Base-by-base conservation (phyloP, 2,888 invertebrate genomes). In the Rhagonycha lutea region DNA sequence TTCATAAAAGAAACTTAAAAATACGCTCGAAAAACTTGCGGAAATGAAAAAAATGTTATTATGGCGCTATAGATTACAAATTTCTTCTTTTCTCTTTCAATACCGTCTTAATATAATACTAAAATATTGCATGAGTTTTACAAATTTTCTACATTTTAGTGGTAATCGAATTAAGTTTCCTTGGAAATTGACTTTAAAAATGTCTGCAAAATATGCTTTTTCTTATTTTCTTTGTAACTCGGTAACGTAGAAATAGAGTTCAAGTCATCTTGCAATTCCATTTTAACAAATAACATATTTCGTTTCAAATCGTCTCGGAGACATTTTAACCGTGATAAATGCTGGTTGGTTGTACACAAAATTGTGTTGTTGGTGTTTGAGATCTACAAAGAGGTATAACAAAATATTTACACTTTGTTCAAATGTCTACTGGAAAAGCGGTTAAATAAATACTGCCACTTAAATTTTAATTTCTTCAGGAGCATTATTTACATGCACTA, bases 121-220 rank as follows among this genome's bases (percentile, higher is more conserved):
- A 68, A 75, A 75, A 75, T 70, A 75, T 68, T 29, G 29, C 71
- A 72, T 75, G 69, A 69, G 69, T 72, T 65, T 47, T 28, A 69
- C 63, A 69, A 75, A 75, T 68, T 69, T 72, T 71, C 60, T 65
- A n/a, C 47, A 47, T 75, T 71, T 61, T 71, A 69, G 69, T 26
- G 68, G 18, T 72, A 75, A 75, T 75, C 62, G 69, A 75, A 75
- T 75, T 75, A 75, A 75, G 69, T 75, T 72, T 75, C 69, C 28
- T 72, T 75, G 61, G 60, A 67, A 74, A 74, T 70, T 70, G 28
- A 28, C 63, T 70, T 73, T 73, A 32, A 67, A 69, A 74, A 74
- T 65, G 69, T 62, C 63, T 74, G 61, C 14, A 29, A 68, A 47
- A 70, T 62, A 70, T 60, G 47, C 32, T 74, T 74, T 69, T 69